phyloP scores from a whole-genome alignment of 2,113 vertebrate species.

The Heterocephalus glaber region DNA sequence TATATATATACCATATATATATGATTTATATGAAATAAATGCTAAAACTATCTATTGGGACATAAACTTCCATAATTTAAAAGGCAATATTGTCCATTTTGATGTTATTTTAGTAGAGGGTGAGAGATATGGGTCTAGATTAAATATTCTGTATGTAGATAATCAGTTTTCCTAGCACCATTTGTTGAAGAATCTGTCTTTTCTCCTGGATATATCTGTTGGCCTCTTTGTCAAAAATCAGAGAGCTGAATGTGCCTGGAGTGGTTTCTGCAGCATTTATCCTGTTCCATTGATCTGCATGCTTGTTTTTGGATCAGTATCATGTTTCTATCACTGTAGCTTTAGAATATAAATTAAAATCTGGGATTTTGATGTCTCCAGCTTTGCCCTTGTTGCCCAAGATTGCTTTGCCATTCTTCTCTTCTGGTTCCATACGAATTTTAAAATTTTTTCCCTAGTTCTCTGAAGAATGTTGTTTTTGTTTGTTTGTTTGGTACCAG shows the following conservation, averaged over 20 bases:
- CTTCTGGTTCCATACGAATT: not conserved
- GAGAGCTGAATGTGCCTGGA: not conserved
- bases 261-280: not conserved
- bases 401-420: not conserved
- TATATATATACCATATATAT: no score
- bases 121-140: not conserved
- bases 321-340: not conserved
- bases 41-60: not conserved
- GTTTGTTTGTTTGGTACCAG: no score
- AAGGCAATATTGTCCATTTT: not conserved
- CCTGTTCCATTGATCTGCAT: not conserved
- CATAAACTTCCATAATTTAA: conserved; percentile 45
- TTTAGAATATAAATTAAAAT: not conserved
- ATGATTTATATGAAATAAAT: not conserved
- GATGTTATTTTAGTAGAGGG: not conserved
- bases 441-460: not conserved
- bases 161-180: not conserved
- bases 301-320: not conserved
- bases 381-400: not conserved
- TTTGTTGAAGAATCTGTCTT: not conserved
- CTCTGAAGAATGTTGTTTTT: not conserved
- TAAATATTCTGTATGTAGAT: not conserved
- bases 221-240: not conserved
- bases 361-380: not conserved
- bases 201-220: not conserved